Evolutionary conservation across 2,888 invertebrate genomes (phyloP).

Genomic region (Ischnura elegans): DNA sequence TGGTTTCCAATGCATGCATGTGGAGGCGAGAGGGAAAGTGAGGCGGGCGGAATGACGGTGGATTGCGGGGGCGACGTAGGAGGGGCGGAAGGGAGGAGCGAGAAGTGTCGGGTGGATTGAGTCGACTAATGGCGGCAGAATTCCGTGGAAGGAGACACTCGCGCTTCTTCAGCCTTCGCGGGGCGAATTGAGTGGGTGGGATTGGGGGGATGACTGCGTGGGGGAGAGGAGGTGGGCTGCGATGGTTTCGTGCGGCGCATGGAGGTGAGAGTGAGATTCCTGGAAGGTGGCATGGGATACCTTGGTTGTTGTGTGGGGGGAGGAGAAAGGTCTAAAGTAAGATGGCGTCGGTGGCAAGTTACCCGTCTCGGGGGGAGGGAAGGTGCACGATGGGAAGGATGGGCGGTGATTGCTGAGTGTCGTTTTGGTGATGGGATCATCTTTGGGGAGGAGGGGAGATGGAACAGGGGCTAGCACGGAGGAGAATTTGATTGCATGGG

Average conservation of each 20-base stretch:
- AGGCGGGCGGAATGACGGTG: neutral
- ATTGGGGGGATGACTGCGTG: no score
- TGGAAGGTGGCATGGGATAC: neutral
- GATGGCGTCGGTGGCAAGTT: neutral
- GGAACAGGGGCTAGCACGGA: no score
- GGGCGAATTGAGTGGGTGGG: no score
- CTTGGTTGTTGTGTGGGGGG: neutral
- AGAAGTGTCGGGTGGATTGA: slow-evolving; percentile 4
- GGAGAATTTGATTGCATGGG: no score
- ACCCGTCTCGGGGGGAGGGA: neutral
- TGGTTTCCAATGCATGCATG: neutral
- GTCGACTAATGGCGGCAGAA: slow-evolving; percentile 31
- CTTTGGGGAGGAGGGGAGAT: neutral
- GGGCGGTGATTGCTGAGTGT: neutral
- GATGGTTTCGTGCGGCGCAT: neutral
- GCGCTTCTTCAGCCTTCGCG: neutral
- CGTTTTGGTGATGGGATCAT: neutral
- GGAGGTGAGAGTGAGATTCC: neutral
- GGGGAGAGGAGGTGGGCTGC: neutral
- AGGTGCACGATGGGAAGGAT: neutral
- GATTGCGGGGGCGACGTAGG: neutral
- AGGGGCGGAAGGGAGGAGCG: neutral
- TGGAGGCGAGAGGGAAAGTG: neutral
- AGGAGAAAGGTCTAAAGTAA: neutral
- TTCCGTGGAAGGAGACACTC: neutral